Percentiles rank a stretch among this genome's conserved stretches.
Evolutionary conservation across 2,797 vertebrate genomes (phyloP).

Genomic region (Tauraco hartlaubi): DNA sequence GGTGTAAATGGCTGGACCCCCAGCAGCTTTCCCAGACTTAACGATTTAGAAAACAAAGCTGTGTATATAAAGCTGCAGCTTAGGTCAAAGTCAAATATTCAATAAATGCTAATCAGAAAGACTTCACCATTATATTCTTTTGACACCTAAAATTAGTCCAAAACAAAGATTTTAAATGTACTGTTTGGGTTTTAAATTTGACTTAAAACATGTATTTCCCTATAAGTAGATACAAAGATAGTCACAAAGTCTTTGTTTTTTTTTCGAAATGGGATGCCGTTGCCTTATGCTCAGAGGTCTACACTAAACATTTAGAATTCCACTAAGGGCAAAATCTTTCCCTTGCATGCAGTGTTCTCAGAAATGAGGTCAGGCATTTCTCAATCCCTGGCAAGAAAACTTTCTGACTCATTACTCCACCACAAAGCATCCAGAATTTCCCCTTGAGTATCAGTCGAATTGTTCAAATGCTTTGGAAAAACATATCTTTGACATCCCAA

Average conservation of each 20-base stretch:
- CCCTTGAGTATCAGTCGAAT: slow-evolving; percentile 67
- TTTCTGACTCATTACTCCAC: slow-evolving; percentile 66
- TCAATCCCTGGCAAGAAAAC: slow-evolving; percentile 34
- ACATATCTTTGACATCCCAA: slow-evolving; percentile 56
- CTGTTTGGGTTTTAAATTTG: not conserved
- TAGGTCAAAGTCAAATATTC: not conserved
- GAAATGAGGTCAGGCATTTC: slow-evolving; percentile 60
- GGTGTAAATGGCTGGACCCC: not conserved
- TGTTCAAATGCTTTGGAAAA: slow-evolving; percentile 69
- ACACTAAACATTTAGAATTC: slow-evolving; percentile 45
- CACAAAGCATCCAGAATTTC: slow-evolving; percentile 53
- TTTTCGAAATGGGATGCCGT: not conserved
- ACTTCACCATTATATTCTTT: not conserved
- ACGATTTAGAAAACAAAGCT: not conserved
- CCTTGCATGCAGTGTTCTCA: slow-evolving; percentile 44
- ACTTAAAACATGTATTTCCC: not conserved
- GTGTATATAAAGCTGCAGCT: not conserved
- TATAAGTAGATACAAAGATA: not conserved
- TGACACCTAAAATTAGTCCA: not conserved
- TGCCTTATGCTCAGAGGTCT: not conserved
- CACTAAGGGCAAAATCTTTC: slow-evolving; percentile 47
- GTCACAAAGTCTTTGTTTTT: not conserved
- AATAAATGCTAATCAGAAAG: not conserved
- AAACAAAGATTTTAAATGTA: not conserved
- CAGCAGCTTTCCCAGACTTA: not conserved